These are phyloP conservation scores for Ennomos fuscantarius DNA, from an alignment of 2,888 invertebrate species.

Conservation along the genomic window DNA sequence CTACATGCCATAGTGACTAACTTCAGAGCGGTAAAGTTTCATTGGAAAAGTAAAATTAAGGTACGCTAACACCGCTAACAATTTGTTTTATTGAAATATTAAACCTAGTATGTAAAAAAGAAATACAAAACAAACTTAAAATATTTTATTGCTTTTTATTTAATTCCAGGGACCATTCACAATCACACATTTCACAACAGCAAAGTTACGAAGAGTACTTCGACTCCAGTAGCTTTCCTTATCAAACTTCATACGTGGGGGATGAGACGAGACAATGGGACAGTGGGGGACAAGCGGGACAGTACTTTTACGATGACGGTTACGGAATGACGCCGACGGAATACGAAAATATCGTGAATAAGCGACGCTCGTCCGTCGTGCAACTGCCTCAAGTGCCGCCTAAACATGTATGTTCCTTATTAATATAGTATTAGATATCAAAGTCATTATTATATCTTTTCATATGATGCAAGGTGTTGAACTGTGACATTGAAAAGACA, in stretches of 20 bases:
- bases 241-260: slow-evolving; percentile 81
- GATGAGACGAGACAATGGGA: slow-evolving; percentile 91
- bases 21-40: too few relatives aligned
- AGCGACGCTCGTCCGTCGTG: slow-evolving; percentile 80
- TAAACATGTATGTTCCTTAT: slow-evolving; percentile 50
- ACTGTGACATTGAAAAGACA: too few relatives aligned
- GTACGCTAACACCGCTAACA: too few relatives aligned
- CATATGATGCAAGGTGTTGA: too few relatives aligned
- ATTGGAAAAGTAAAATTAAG: too few relatives aligned
- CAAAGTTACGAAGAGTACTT: slow-evolving; percentile 88
- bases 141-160: neutral
- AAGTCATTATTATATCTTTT: neutral
- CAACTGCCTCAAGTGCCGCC: slow-evolving; percentile 81
- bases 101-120: neutral
- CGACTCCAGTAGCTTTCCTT: slow-evolving; percentile 87
- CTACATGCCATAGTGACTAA: too few relatives aligned
- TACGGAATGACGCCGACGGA: slow-evolving; percentile 81
- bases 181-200: slow-evolving; percentile 77
- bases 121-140: neutral
- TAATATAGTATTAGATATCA: neutral
- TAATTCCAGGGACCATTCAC: slow-evolving; percentile 78
- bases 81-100: neutral
- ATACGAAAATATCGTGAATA: slow-evolving; percentile 84
- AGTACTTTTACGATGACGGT: slow-evolving; percentile 72
- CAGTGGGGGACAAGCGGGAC: slow-evolving; percentile 88